Conservation (phyloP, 2,888 invertebrate genomes). For the Seira musarum region DNA sequence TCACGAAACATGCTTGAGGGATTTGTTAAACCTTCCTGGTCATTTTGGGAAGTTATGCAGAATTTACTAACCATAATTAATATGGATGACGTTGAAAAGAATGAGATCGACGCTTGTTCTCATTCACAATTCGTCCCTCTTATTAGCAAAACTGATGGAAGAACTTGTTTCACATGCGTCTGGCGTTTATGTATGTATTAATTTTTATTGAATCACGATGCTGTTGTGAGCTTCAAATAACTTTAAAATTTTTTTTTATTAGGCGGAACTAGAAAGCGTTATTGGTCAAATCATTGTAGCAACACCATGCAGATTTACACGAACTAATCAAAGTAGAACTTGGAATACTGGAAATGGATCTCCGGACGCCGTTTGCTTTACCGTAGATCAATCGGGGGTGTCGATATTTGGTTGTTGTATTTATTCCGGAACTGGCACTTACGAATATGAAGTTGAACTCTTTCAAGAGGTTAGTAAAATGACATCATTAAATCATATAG, state of each 20-base stretch:
- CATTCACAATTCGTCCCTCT: slow-evolving; percentile 74
- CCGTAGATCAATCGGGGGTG: slow-evolving; percentile 91
- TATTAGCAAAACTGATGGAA: slow-evolving; percentile 86
- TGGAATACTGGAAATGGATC: slow-evolving; percentile 99
- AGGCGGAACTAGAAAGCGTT: slow-evolving; percentile 82
- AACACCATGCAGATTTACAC: slow-evolving; percentile 92
- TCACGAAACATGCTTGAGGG: slow-evolving; percentile 64
- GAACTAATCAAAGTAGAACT: slow-evolving; percentile 89
- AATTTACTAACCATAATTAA: slow-evolving; percentile 86
- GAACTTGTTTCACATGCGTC: slow-evolving; percentile 88
- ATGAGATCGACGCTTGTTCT: slow-evolving; percentile 73
- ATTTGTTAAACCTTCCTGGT: slow-evolving; percentile 74
- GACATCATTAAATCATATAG: background rate
- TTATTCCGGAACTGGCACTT: slow-evolving; percentile 90
- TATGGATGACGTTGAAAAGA: slow-evolving; percentile 80
- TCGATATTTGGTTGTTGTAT: slow-evolving; percentile 91
- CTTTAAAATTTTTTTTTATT: slow-evolving; percentile 44
- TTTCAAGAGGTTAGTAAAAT: slow-evolving; percentile 73
- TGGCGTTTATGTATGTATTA: slow-evolving; percentile 79
- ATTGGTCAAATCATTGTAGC: slow-evolving; percentile 84
- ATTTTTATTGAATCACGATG: background rate
- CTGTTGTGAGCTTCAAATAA: background rate
- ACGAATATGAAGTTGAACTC: slow-evolving; percentile 93
- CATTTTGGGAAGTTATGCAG: slow-evolving; percentile 87
- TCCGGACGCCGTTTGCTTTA: slow-evolving; percentile 96